Conservation (phyloP, 2,113 vertebrate genomes). For the Chascanopsetta lugubris region DNA sequence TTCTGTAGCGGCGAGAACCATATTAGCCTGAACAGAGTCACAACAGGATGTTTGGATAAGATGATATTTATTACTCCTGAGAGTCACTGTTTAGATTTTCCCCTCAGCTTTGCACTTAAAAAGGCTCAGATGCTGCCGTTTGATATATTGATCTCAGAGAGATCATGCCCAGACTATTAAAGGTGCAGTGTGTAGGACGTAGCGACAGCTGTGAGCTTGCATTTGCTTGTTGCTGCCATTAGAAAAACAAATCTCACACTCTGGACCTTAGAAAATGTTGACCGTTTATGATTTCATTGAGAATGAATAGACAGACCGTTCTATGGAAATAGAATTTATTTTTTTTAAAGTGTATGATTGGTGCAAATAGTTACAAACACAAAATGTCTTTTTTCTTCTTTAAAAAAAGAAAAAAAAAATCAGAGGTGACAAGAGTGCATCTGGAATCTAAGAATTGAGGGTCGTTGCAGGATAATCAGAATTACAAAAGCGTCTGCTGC, state of each 20-base stretch:
- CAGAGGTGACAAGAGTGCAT: conserved; percentile 11
- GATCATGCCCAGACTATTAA: not conserved
- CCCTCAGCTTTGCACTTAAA: not conserved
- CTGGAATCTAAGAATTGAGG: conserved; percentile 23
- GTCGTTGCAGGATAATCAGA: too few relatives aligned
- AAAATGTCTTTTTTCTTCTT: too few relatives aligned
- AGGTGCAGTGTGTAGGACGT: too few relatives aligned
- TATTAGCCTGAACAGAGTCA: conserved; percentile 24
- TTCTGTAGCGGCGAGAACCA: conserved; percentile 23
- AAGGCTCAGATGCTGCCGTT: conserved; percentile 1
- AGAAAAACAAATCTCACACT: too few relatives aligned
- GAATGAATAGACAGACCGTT: too few relatives aligned
- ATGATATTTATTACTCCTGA: conserved; percentile 52
- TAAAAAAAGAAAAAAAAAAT: too few relatives aligned
- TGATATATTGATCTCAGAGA: not conserved
- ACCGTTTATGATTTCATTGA: too few relatives aligned
- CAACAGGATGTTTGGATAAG: conserved; percentile 64
- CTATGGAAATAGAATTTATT: too few relatives aligned
- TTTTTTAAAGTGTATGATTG: not conserved
- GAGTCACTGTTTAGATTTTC: conserved; percentile 38
- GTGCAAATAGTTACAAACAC: conserved; percentile 2
- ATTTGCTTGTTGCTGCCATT: too few relatives aligned
- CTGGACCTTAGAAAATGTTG: too few relatives aligned
- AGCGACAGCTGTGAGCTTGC: too few relatives aligned
- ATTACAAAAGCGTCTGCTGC: too few relatives aligned